These are phyloP conservation scores for Caenorhabditis sp. DNA, from an alignment of 2,888 invertebrate genomes.

Conservation along the genomic window DNA sequence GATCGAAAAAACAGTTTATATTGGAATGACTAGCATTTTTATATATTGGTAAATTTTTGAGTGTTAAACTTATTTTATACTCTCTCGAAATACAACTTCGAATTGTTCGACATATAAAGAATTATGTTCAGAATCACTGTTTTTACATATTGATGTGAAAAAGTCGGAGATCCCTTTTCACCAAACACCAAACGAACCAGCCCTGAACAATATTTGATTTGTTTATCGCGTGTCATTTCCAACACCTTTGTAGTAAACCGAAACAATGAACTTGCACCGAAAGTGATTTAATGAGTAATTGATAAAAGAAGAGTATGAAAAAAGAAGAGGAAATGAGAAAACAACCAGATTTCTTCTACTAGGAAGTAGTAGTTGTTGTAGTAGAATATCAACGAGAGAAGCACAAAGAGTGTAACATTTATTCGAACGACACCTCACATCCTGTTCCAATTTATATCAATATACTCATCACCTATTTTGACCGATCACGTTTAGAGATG, in stretches of 20 bases:
- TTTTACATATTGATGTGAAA: no score
- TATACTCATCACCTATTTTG: background rate
- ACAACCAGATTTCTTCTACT: background rate
- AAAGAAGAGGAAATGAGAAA: background rate
- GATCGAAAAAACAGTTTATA: no score
- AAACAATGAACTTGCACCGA: background rate
- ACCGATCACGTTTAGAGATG: background rate
- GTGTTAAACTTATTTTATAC: no score
- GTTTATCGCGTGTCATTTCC: background rate
- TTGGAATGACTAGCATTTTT: no score
- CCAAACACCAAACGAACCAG: no score
- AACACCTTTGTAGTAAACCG: conserved; percentile 1
- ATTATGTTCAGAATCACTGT: no score
- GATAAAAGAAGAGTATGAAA: background rate
- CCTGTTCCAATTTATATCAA: background rate
- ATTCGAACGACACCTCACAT: background rate
- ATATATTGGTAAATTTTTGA: no score
- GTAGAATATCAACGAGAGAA: background rate
- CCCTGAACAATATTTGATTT: background rate
- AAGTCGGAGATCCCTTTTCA: no score
- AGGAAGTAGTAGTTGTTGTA: background rate
- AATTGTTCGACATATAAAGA: no score
- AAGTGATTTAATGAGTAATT: background rate
- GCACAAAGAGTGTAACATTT: background rate
- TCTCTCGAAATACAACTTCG: no score